A percentile compares a stretch with the other conserved stretches of the same genome.
These are phyloP conservation scores for Ochotona princeps DNA, from an alignment of 2,113 vertebrate species.

Conservation along the genomic window DNA sequence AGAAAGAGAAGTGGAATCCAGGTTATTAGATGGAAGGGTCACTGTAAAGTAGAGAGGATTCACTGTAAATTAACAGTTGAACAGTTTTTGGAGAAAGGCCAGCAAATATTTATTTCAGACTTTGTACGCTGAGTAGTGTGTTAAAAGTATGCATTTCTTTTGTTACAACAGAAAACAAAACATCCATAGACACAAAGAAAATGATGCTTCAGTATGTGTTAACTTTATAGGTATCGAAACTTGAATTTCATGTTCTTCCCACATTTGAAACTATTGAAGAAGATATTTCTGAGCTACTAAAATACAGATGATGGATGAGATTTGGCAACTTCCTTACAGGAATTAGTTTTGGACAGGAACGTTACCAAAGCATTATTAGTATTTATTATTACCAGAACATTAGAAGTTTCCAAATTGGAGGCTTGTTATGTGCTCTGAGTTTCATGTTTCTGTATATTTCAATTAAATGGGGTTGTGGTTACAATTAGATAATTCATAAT, in stretches of 20 bases:
- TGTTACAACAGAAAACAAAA: background rate
- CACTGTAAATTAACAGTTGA: too few species aligned
- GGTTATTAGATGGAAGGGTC: background rate
- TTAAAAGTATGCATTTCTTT: background rate
- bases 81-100: too few species aligned
- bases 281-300: background rate
- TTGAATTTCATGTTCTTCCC: background rate
- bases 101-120: too few species aligned
- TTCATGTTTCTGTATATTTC: background rate
- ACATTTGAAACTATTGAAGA: background rate
- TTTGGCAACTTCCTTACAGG: background rate
- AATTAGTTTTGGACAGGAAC: background rate
- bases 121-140: too few species aligned
- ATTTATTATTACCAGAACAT: background rate
- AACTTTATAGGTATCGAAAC: background rate
- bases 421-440: background rate
- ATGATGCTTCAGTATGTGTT: background rate
- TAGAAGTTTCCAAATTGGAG: background rate
- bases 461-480: background rate
- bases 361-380: background rate
- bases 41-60: background rate
- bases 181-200: background rate
- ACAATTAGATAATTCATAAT: background rate
- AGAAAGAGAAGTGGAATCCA: background rate
- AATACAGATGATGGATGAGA: background rate